phyloP scores from a whole-genome alignment of 2,888 invertebrate genomes.

The Cheilosia pagana region DNA sequence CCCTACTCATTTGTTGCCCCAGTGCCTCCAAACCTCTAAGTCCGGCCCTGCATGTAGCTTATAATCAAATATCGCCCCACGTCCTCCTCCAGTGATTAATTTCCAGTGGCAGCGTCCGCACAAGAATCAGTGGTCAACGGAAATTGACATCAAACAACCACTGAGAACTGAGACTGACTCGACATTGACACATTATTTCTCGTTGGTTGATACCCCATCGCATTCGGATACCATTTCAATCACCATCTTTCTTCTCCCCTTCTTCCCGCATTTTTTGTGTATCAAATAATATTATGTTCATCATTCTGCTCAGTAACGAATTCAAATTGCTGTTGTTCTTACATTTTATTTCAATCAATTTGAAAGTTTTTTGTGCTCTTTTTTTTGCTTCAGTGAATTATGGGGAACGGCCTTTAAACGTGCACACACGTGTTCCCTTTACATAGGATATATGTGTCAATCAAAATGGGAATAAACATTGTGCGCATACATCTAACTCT shows the following conservation, averaged over 20 bases:
- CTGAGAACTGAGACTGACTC: no score
- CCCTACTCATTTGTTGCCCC: no score
- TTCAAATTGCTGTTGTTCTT: constrained; percentile 17
- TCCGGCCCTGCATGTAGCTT: no score
- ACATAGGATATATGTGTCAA: constrained; percentile 43
- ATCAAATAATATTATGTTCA: constrained; percentile 37
- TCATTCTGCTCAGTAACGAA: constrained; percentile 28
- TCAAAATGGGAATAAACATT: constrained; percentile 29
- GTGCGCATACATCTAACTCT: constrained; percentile 11
- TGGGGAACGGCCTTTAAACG: constrained; percentile 1
- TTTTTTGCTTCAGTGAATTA: constrained; percentile 41
- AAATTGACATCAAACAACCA: no score
- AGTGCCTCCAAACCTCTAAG: no score
- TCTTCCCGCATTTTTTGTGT: neutral
- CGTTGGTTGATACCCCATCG: no score
- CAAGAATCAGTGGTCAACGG: no score
- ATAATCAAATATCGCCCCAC: no score
- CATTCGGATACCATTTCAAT: neutral
- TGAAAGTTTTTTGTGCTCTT: constrained; percentile 22
- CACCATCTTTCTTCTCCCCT: neutral
- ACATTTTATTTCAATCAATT: neutral
- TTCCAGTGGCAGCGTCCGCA: no score
- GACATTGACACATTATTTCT: no score
- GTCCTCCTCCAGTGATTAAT: no score
- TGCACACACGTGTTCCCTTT: constrained; percentile 32